Base-by-base conservation (phyloP, 2,888 invertebrate genomes). In the Alloscopus bannaensis region DNA sequence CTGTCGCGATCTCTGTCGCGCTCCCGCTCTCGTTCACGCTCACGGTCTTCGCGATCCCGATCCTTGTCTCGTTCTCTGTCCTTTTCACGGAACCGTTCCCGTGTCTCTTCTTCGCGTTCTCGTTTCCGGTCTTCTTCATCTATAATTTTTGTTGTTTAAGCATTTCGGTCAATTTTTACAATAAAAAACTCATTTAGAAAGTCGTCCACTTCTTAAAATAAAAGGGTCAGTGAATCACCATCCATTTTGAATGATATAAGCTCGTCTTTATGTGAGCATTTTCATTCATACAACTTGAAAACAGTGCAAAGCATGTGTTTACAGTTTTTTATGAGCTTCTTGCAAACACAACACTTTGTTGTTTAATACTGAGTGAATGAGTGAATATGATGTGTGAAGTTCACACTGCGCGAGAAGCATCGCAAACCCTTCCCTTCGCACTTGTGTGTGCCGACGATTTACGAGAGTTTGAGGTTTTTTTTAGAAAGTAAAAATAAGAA, bases 121-220 rank as follows among this genome's bases (percentile, higher is more conserved):
- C 50, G 8, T 73, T 55, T 65, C 0, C 65, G 55, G n/a, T 47
- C 57, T 6, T 55, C 66, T 18, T 75, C 75, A 28, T 65, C 65
- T 65, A 20, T 28, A 11, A n/a, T n/a, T n/a, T n/a, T n/a, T n/a
- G n/a, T n/a, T n/a, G n/a, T n/a, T n/a, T n/a, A n/a, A n/a, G n/a
- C 36, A 36, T 8, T 36, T 8, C 6, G 36, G 36, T 8, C 36
- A 36, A 13, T 6, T 36, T 13, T 8, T 36, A 8, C 36, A 36
- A 36, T 36, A 36, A 50, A 50, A 50, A 18, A 2, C 20, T 50
- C 8, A 2, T 6, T 6, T 3, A 20, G 22, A 50, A 50, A 36
- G 36, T 8, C 8, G 36, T 36, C 8, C 36, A 36, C 36, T 36
- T 6, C 13, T 36, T 36, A n/a, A n/a, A n/a, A n/a, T 36, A 36